A percentile compares a stretch with the other conserved stretches of the same genome.
Conservation (phyloP, 2,888 invertebrate genomes). For the Zeuzera pyrina region DNA sequence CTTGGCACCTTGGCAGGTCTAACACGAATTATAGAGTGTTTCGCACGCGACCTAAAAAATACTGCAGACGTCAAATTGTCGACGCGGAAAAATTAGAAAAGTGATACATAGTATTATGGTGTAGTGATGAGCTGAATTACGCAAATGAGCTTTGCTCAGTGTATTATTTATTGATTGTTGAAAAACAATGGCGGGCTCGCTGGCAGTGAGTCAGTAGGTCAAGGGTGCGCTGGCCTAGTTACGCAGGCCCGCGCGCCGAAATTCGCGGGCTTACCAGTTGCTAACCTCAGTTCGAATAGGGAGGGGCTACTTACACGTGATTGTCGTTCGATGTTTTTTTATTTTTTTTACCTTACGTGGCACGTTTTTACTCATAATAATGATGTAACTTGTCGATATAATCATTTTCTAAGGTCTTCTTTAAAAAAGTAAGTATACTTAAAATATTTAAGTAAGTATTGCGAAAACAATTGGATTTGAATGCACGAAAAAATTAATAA, state of each 20-base stretch:
- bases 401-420: no score
- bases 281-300: constrained; percentile 48
- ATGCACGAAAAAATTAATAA: no score
- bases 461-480: no score
- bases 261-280: constrained; percentile 63
- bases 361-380: no score
- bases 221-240: constrained; percentile 66
- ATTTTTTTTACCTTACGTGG: no score
- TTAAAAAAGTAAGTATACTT: no score
- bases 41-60: constrained; percentile 32
- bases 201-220: constrained; percentile 71
- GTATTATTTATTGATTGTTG: constrained; percentile 72
- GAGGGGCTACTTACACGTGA: constrained; percentile 24
- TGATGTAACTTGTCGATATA: no score
- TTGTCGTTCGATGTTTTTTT: not conserved
- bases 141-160: constrained; percentile 59
- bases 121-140: constrained; percentile 47
- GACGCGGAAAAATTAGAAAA: constrained; percentile 39
- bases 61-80: constrained; percentile 28
- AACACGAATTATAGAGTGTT: constrained; percentile 16
- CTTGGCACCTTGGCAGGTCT: constrained; percentile 30
- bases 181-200: constrained; percentile 67
- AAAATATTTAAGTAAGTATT: no score
- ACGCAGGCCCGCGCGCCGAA: constrained; percentile 62
- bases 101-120: constrained; percentile 32